Evolutionary conservation across 1,140 invertebrate species (phyloP), one percentile per base, ranked within the genome.

Genomic region (Brachionus angularis): DNA sequence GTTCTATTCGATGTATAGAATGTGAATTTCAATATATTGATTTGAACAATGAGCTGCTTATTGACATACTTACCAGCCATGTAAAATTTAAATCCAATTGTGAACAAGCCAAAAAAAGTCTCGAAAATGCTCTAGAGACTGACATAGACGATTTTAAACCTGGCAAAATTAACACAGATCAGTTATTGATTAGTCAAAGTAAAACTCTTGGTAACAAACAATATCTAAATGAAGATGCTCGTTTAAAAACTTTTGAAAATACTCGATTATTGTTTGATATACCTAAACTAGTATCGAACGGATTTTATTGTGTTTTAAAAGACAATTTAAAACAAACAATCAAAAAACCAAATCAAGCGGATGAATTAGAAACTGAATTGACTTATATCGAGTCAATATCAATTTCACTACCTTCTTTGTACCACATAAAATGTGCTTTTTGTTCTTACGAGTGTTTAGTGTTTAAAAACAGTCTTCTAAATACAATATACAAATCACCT

Each of bases 371-470:
- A n/a, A n/a, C n/a, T n/a, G n/a, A n/a, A n/a, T n/a, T 58, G 27
- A 23, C 33, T 3, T 21, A 18, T 12, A 58, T 58, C 39, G 53
- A 58, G 25, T 23, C 36, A 39, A 23, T 39, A 12, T 58, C 53
- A 16, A 58, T 39, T 25, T 39, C 21, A 21, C 36, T 58, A 5
- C 33, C 53, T 39, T 21, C 53, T 39, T 18, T 58, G 5, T 39
- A 33, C 21, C 62, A 67, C 29, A 29, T 67, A 34, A 46, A 23
- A 67, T 67, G 62, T 23, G 62, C 47, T 0, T 50, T 33, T 18
- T 67, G 62, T 50, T 29, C 62, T 23, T 67, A 67, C 25, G 62
- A 67, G 12, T 67, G 62, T 50, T 29, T 67, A 5, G 10, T 67
- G 29, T 47, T 67, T 18, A 18, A 18, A n/a, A 67, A 67, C 10